Base-by-base conservation (phyloP, 2,113 vertebrate species). In the Psilopogon haemacephalus region DNA sequence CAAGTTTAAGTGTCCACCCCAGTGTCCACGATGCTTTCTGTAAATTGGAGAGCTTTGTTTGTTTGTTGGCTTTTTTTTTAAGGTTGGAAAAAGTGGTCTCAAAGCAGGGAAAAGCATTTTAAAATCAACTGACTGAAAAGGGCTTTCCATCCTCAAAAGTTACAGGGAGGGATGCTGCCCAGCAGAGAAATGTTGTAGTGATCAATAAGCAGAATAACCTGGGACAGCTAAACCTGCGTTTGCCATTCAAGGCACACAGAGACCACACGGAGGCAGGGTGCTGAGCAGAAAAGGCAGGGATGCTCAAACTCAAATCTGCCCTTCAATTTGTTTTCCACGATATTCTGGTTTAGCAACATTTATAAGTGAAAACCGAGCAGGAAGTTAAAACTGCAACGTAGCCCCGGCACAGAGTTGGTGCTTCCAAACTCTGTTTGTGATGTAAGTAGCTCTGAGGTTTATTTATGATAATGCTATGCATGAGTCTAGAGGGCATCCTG, bases 381-480 rank as follows among this genome's bases (percentile, higher is more conserved):
- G 40, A 84, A 77, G 6, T 28, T 15, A 32, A 76, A 76, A 63
- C 75, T 62, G 17, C 79, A 85, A 87, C 10, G 19, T 63, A 26
- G 73, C 89, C 46, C 55, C 54, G 63, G 11, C 40, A 67, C 11
- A 5, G n/a, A 48, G 32, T 75, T 92, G 67, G 83, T 52, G 18
- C 73, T 81, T 63, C 60, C 84, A 91, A 67, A 59, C 40, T 74
- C 59, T 78, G 50, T 70, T 81, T 59, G 60, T 59, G 81, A 82
- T 83, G 69, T 75, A 85, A 79, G 78, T 79, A 55, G 44, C 69
- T 84, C 67, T 67, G 74, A 44, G 44, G 33, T 88, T 88, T 89
- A 79, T 87, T 95, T 95, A 52, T 95, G 71, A 46, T 90, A 94
- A 94, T 90, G 26, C 37, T 78, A 95, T 95, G 89, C 91, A 77